phyloP scores from a whole-genome alignment of 2,113 vertebrate genomes.

The Brachyhypopomus gauderio region DNA sequence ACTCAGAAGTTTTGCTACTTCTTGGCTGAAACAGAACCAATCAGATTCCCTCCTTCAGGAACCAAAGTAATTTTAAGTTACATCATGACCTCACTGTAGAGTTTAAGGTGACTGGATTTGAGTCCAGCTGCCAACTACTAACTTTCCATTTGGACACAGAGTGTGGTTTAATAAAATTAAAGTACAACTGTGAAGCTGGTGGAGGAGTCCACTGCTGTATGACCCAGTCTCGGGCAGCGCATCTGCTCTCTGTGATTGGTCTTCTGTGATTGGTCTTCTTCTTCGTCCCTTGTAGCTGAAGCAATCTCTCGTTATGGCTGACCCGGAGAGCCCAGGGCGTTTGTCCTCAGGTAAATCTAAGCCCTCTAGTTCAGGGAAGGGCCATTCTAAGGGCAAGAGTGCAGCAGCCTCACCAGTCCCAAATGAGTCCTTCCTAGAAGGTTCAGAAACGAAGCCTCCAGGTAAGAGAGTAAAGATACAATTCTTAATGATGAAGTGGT shows the following conservation, averaged over 20 bases:
- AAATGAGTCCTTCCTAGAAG: not conserved
- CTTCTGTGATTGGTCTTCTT: not conserved
- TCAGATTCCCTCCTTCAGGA: not conserved
- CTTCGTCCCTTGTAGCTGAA: not conserved
- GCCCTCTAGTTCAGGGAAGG: slow-evolving; percentile 31
- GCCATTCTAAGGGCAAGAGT: slow-evolving; percentile 30
- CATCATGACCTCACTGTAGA: not conserved
- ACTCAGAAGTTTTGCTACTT: not conserved
- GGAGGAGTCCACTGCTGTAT: not conserved
- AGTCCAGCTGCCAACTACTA: not conserved
- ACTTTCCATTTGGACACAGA: not conserved
- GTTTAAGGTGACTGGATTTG: not conserved
- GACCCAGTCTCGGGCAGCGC: not conserved
- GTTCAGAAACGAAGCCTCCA: slow-evolving; percentile 25
- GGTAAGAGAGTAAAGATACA: slow-evolving; percentile 42
- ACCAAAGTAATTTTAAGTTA: not conserved
- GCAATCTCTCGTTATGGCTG: slow-evolving; percentile 42
- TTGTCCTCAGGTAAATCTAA: slow-evolving; percentile 53
- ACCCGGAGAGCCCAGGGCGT: slow-evolving; percentile 34
- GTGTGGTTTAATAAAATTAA: not conserved
- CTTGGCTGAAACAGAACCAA: not conserved
- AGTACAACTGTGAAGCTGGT: not conserved
- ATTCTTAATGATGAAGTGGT: not conserved
- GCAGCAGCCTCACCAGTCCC: not conserved
- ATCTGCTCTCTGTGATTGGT: slow-evolving; percentile 9